Evolutionary conservation across 1,140 invertebrate genomes (phyloP), one percentile per base, ranked within the genome.

Genomic region (Arion vulgaris): DNA sequence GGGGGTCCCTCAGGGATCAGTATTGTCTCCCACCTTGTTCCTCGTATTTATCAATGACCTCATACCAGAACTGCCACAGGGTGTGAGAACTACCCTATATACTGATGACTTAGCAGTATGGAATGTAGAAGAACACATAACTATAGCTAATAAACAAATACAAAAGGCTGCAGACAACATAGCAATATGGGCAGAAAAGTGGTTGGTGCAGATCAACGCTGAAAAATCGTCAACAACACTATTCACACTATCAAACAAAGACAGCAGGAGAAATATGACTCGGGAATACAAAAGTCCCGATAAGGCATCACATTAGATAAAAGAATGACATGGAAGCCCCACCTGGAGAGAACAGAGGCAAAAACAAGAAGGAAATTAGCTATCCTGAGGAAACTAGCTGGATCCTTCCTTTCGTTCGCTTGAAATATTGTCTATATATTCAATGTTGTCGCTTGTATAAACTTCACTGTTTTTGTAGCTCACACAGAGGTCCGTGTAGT

Each of bases 11-110:
- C 82, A 82, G 49, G 82, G 85, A n/a, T 79, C 77, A n/a, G 85
- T 84, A 34, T 68, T 85, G 26, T 82, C 74, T n/a, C 79, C 80
- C 23, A 83, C 79, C 1, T 68, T 85, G 23, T 82, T 84, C 79
- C 79, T 85, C 2, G n/a, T 85, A 23, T 85, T 84, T 75, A 84
- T 82, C 68, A 83, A 82, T 69, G 85, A 85, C 73, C 36, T 85
- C 15, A 76, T 83, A 2, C 45, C 45, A 11, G 51, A 85, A 11
- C 53, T 19, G 26, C 26, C 53, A 11, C 53, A 57, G 4, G 53
- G 53, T 23, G 26, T 57, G 15, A 57, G 17, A 23, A 23, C 26
- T 4, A 23, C 26, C 26, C 15, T 23, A 57, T 57, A n/a, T 23
- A 19, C 53, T 5, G 53, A 57, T 19, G 53, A 57, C 26, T n/a